Conservation (phyloP, 2,888 invertebrate genomes). For the Tipula helvola region DNA sequence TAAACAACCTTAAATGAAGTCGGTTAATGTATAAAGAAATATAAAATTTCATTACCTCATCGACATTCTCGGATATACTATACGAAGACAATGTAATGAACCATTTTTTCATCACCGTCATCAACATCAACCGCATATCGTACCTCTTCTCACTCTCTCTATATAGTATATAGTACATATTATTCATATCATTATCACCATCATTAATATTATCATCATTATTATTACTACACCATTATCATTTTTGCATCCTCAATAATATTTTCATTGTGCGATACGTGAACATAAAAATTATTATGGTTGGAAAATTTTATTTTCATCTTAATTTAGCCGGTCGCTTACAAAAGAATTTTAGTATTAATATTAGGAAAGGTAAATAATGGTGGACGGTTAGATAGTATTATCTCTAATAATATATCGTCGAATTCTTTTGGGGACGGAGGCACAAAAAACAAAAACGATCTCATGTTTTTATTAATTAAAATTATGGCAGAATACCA, state of each 20-base stretch:
- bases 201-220: neutral
- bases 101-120: neutral
- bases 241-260: neutral
- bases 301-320: neutral
- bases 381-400: neutral
- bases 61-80: neutral
- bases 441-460: neutral
- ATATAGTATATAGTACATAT: neutral
- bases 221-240: neutral
- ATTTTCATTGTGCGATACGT: neutral
- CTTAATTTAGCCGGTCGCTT: neutral
- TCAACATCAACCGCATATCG: too few species aligned
- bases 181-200: neutral
- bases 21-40: neutral
- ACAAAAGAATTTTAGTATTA: neutral
- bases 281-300: neutral
- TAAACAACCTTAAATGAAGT: neutral
- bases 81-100: neutral
- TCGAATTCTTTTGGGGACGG: neutral
- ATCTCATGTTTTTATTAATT: neutral
- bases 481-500: neutral
- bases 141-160: neutral
- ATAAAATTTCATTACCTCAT: neutral
- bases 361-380: neutral
- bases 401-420: neutral